Evolutionary conservation across 2,113 vertebrate genomes (phyloP).

Genomic region (Actenoides hombroni): DNA sequence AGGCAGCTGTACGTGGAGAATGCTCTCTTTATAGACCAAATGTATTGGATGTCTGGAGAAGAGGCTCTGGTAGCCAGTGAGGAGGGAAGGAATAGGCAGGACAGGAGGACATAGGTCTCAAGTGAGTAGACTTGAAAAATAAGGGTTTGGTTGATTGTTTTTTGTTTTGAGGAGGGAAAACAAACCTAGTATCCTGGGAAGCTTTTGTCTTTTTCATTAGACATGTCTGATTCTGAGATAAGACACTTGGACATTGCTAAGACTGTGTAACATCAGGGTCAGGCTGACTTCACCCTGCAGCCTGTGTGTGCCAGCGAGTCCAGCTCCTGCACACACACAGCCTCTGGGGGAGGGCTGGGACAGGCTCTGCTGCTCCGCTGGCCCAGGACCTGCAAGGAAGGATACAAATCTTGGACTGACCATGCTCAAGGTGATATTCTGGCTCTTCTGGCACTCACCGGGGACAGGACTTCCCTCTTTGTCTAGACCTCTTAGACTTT

Average conservation of each 20-base stretch:
- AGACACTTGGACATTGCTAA: neutral
- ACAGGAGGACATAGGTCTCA: neutral
- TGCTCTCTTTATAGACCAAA: slow-evolving; percentile 29
- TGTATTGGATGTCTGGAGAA: slow-evolving; percentile 27
- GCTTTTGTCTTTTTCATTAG: neutral
- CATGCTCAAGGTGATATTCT: neutral
- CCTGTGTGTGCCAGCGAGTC: neutral
- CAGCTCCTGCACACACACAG: neutral
- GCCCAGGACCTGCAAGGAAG: neutral
- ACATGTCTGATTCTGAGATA: neutral
- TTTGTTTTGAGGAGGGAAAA: neutral
- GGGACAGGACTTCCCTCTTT: neutral
- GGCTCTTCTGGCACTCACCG: neutral
- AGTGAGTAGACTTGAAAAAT: neutral
- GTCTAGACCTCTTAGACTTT: neutral
- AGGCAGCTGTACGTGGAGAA: slow-evolving; percentile 40
- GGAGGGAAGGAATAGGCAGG: neutral
- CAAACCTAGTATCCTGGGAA: neutral
- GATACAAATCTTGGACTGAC: neutral
- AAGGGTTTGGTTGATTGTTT: neutral
- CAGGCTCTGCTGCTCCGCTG: neutral
- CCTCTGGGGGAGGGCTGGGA: neutral
- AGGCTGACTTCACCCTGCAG: neutral
- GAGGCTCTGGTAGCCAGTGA: neutral
- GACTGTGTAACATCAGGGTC: neutral